Base-by-base conservation (phyloP, 64 coral and sea anemone species). In the Stylophora pistillata region DNA sequence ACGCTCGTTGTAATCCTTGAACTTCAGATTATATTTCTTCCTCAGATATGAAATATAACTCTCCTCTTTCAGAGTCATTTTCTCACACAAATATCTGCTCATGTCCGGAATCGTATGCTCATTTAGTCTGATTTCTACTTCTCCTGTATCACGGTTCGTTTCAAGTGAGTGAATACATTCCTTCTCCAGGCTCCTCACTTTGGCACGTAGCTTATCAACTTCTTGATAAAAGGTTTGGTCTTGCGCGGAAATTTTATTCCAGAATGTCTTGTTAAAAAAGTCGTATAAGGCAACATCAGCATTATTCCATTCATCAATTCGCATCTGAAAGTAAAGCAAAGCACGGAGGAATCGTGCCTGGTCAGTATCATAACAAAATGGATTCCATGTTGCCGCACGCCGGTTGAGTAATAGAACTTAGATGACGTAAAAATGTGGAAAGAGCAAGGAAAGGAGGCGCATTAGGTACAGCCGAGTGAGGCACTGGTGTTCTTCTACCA, bases 1-100 rank as follows among this genome's bases (percentile, higher is more conserved):
- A 84, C 69, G 53, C 2, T 70, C 10, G 29, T 68, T 68, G 17
- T 84, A 23, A 16, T 65, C 59, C 18, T 29, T 30, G 37, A 70
- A 11, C 53, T 70, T 70, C 9, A 28, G 53, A n/a, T 54, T 55
- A 14, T 53, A 52, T 55, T 90, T 90, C 33, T 81, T 80, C 29
- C 83, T 90, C 0, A 90, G 54, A 25, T 90, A 90, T 18, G 66
- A 21, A 9, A 90, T 62, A 27, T 90, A 90, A 6, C 28, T 74
- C 37, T 76, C 72, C 23, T 90, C 89, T 47, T 47, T 71, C 71
- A 83, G 63, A 26, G 55, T 75, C 89, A 90, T 90, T 52, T 90
- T 90, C 12, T 90, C 78, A 21, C 89, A 90, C 2, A 90, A 11
- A 82, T 90, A 90, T 83, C 61, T 72, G 58, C 62, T 74, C 25